Evolutionary conservation across 2,113 vertebrate genomes (phyloP).

Genomic region (Cyanoderma ruficeps): DNA sequence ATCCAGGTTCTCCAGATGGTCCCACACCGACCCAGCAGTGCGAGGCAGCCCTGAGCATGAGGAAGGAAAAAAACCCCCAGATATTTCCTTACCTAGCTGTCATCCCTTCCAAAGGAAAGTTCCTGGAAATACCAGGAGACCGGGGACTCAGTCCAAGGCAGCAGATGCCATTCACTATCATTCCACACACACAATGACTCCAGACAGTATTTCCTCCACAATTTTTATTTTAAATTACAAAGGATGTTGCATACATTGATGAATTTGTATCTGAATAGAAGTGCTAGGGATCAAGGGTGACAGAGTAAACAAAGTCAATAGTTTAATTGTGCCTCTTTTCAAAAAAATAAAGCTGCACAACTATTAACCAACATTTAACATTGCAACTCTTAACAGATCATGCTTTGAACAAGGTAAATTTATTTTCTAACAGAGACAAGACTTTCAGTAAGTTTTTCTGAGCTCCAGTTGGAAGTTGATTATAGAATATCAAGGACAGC

Average conservation of each 20-base stretch:
- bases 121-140: neutral
- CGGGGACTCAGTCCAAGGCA: rapidly evolving
- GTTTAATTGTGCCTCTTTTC: constrained; percentile 82
- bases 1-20: neutral
- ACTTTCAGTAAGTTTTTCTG: constrained; percentile 90
- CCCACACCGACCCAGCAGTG: neutral
- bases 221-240: constrained; percentile 87
- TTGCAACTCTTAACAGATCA: constrained; percentile 93
- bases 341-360: constrained; percentile 83
- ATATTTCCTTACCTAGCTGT: rapidly evolving
- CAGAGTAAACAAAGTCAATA: constrained; percentile 78
- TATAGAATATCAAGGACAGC: constrained; percentile 70
- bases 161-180: rapidly evolving
- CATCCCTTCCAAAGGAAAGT: neutral
- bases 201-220: constrained; percentile 65
- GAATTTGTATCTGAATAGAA: constrained; percentile 80
- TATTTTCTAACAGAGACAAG: constrained; percentile 91
- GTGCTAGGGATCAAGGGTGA: constrained; percentile 74
- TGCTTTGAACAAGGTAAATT: constrained; percentile 91
- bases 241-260: constrained; percentile 83
- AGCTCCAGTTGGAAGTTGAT: constrained; percentile 86
- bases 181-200: constrained; percentile 62
- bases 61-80: rapidly evolving
- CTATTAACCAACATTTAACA: constrained; percentile 94
- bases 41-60: rapidly evolving